A percentile compares a stretch with the other conserved stretches of the same genome.
Conservation (phyloP, 1,140 invertebrate genomes). For the Pogonognathellus flavescens region DNA sequence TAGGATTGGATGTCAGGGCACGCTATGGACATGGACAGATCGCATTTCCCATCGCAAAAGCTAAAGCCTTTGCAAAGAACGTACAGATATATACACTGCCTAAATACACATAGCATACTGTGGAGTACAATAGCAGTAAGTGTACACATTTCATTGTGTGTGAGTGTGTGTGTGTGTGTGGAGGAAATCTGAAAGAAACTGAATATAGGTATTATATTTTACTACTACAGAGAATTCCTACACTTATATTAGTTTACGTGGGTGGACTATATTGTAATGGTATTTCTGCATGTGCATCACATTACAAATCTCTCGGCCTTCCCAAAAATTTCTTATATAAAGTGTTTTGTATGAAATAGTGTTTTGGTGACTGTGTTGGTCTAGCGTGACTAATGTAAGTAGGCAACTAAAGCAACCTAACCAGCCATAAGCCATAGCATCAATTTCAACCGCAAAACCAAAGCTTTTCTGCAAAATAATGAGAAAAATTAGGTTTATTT, state of each 20-base stretch:
- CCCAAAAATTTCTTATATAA: conserved; percentile 2
- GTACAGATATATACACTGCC: not conserved
- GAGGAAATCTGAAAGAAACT: not conserved
- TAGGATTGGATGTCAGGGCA: conserved; percentile 61
- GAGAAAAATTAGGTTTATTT: conserved; percentile 3
- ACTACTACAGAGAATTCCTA: not conserved
- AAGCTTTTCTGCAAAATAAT: not conserved
- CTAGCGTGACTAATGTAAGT: not conserved
- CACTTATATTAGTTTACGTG: not conserved
- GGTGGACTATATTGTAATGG: not conserved
- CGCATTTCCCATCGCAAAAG: conserved; percentile 47
- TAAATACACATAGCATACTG: no score
- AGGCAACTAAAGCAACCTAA: conserved; percentile 25
- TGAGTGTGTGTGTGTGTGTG: not conserved
- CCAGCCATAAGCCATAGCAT: conserved; percentile 2
- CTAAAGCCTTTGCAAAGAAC: not conserved
- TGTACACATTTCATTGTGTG: no score
- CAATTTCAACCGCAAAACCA: conserved; percentile 19
- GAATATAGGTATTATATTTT: not conserved
- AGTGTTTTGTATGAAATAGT: not conserved
- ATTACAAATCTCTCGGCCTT: conserved; percentile 28
- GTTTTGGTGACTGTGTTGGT: not conserved
- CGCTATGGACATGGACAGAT: conserved; percentile 54
- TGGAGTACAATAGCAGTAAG: no score
- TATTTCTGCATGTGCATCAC: conserved; percentile 40